These are phyloP conservation scores for Parasteatoda tepidariorum DNA, from an alignment of 1,140 invertebrate genomes.

Conservation along the genomic window DNA sequence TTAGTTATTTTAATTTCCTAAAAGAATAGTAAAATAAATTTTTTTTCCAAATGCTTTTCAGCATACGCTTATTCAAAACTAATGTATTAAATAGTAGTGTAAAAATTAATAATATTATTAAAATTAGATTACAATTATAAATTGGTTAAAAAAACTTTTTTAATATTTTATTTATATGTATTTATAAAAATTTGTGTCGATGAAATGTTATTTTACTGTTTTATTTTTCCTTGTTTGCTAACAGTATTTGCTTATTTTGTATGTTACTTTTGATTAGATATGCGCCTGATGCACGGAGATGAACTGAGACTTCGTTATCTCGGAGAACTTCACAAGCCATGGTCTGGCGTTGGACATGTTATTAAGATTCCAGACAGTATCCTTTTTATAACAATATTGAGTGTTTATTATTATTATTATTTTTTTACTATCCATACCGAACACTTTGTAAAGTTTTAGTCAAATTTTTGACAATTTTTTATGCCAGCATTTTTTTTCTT, in stretches of 20 bases:
- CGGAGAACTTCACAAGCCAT: constrained; percentile 91
- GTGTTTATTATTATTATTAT: too few relatives aligned
- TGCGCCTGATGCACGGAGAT: constrained; percentile 99
- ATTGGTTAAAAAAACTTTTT: background rate
- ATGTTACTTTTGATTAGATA: constrained; percentile 77
- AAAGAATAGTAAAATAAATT: too few relatives aligned
- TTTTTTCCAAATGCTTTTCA: too few relatives aligned
- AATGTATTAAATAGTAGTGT: too few relatives aligned
- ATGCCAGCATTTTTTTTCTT: too few relatives aligned
- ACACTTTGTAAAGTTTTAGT: too few relatives aligned
- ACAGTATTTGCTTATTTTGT: too few relatives aligned
- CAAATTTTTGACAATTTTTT: too few relatives aligned
- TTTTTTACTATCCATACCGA: too few relatives aligned
- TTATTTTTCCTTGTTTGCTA: too few relatives aligned
- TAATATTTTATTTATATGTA: background rate
- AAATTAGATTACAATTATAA: background rate
- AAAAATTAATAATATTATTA: background rate
- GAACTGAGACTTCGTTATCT: constrained; percentile 94
- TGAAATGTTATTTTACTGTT: background rate
- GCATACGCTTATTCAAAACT: too few relatives aligned
- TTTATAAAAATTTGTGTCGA: background rate
- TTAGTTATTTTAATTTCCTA: too few relatives aligned
- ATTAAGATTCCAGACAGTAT: constrained; percentile 97
- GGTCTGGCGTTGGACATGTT: constrained; percentile 94
- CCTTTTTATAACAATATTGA: constrained; percentile 64